These are phyloP conservation scores for Apteryx mantelli DNA, from an alignment of 2,113 vertebrate species.

Conservation along the genomic window DNA sequence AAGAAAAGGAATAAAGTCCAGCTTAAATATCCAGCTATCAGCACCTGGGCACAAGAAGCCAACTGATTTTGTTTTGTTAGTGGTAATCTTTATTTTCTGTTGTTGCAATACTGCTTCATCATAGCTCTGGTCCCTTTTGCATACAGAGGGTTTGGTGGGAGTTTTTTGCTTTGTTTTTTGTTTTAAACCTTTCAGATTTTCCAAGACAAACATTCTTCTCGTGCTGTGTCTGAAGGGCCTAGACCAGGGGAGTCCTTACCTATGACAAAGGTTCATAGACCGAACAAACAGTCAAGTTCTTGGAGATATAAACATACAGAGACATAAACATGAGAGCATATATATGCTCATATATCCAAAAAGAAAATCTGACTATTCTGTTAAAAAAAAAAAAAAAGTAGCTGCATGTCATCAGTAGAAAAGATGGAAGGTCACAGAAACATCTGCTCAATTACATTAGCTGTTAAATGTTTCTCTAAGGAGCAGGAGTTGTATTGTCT, in stretches of 20 bases:
- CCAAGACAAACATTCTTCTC: background rate
- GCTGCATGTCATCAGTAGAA: slow-evolving; percentile 52
- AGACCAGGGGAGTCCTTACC: background rate
- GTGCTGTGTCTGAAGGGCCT: background rate
- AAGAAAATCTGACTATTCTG: slow-evolving; percentile 47
- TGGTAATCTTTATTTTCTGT: background rate
- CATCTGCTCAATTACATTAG: slow-evolving; percentile 68
- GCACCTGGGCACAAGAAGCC: background rate
- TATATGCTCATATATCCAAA: background rate
- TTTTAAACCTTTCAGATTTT: background rate
- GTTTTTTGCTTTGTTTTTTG: background rate
- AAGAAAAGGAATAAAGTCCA: too few species aligned
- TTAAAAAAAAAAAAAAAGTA: background rate
- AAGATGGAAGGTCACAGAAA: slow-evolving; percentile 54
- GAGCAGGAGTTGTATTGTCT: slow-evolving; percentile 59
- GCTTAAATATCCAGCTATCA: too few species aligned
- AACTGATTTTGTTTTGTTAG: background rate
- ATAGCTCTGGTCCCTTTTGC: background rate
- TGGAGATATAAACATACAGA: background rate
- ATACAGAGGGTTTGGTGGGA: background rate
- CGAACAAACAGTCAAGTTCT: background rate
- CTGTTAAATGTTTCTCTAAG: slow-evolving; percentile 44
- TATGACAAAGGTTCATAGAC: background rate
- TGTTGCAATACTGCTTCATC: too few species aligned
- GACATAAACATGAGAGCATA: background rate